These are phyloP conservation scores for Malacosoma neustria DNA, from an alignment of 2,888 invertebrate genomes.

Conservation along the genomic window DNA sequence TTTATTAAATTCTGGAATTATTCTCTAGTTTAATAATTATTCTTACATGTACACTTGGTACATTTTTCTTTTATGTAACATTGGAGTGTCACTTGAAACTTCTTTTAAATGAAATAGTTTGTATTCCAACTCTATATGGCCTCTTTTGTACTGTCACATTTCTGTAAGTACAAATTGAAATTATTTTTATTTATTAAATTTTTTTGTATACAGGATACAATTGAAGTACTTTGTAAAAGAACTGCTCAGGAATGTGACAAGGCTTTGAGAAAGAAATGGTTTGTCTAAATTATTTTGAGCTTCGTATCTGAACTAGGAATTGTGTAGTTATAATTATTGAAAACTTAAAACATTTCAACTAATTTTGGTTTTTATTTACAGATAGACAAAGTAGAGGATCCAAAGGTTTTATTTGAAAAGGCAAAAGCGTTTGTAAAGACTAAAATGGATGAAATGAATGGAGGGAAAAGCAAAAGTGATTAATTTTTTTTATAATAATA, in stretches of 20 bases:
- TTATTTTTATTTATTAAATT: constrained; percentile 9
- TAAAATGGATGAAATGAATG: constrained; percentile 59
- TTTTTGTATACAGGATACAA: constrained; percentile 43
- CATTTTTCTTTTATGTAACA: too few relatives aligned
- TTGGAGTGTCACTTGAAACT: too few relatives aligned
- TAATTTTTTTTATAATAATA: constrained; percentile 21
- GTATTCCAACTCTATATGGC: constrained; percentile 11
- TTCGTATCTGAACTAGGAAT: constrained; percentile 44
- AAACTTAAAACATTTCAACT: too few relatives aligned
- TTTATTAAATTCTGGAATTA: too few relatives aligned
- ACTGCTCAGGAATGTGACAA: constrained; percentile 38
- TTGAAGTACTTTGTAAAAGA: constrained; percentile 39
- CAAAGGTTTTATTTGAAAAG: constrained; percentile 80
- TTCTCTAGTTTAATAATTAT: too few relatives aligned
- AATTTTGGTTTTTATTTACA: constrained; percentile 46
- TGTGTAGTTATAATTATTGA: too few relatives aligned
- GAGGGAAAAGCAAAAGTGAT: constrained; percentile 51
- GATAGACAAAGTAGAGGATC: constrained; percentile 92
- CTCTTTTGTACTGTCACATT: constrained; percentile 22
- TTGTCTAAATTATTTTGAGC: constrained; percentile 33
- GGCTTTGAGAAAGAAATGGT: constrained; percentile 47
- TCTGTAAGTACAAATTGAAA: constrained; percentile 6
- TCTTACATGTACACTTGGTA: too few relatives aligned
- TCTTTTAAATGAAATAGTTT: not conserved
- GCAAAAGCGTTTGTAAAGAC: constrained; percentile 81